Conservation (phyloP, 2,888 invertebrate genomes). For the Eledona agricola region DNA sequence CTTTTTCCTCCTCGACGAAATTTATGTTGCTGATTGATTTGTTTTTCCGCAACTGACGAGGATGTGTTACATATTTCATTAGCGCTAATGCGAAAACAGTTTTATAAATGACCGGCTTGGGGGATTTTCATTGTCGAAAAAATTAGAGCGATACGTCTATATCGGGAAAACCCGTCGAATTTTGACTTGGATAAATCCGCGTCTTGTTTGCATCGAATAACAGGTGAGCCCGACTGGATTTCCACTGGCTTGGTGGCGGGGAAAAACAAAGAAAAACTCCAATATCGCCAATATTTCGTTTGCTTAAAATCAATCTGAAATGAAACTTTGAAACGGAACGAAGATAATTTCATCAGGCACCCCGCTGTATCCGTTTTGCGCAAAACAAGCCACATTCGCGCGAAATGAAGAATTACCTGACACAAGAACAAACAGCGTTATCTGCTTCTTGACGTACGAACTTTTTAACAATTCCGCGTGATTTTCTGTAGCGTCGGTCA, state of each 20-base stretch:
- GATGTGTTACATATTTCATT: slow-evolving; percentile 26
- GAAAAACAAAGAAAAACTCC: slow-evolving; percentile 20
- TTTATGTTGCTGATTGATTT: slow-evolving; percentile 30
- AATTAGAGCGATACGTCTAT: slow-evolving; percentile 1
- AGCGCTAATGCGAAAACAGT: slow-evolving; percentile 24
- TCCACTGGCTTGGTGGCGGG: no score
- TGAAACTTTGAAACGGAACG: slow-evolving; percentile 23
- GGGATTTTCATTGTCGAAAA: not conserved
- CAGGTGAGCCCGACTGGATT: slow-evolving; percentile 17
- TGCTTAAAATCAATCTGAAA: slow-evolving; percentile 29
- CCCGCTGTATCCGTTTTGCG: slow-evolving; percentile 20
- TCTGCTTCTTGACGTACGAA: no score
- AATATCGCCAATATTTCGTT: slow-evolving; percentile 26
- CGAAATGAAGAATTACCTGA: no score
- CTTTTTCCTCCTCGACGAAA: slow-evolving; percentile 7
- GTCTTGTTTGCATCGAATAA: slow-evolving; percentile 8
- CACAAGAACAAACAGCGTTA: no score
- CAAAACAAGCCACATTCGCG: no score
- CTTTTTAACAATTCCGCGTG: no score
- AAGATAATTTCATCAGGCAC: slow-evolving; percentile 25
- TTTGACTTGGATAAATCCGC: slow-evolving; percentile 21
- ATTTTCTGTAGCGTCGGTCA: no score
- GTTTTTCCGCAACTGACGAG: slow-evolving; percentile 29
- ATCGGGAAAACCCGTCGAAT: slow-evolving; percentile 13
- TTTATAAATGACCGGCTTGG: no score